These are phyloP conservation scores for Leptinotarsa peninsularis DNA, from an alignment of 2,888 invertebrate genomes.

Conservation along the genomic window DNA sequence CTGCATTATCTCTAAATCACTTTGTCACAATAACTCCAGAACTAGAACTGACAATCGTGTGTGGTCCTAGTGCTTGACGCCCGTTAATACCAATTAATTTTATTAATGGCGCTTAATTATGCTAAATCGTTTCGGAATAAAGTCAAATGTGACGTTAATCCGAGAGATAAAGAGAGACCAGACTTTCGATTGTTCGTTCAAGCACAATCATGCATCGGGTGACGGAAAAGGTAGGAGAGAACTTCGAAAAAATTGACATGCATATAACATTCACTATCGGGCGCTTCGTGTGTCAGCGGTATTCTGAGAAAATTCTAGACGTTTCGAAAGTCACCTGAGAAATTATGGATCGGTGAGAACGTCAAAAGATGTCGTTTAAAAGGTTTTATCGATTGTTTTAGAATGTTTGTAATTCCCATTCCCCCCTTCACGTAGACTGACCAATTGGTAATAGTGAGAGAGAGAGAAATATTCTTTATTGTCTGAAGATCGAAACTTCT, in stretches of 20 bases:
- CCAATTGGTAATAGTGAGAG: too few species aligned
- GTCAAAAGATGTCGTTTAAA: background rate
- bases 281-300: conserved; percentile 64
- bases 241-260: conserved; percentile 37
- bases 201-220: conserved; percentile 37
- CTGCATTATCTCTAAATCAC: conserved; percentile 49
- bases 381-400: background rate
- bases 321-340: conserved; percentile 24
- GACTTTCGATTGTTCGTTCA: conserved; percentile 36
- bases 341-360: background rate
- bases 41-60: conserved; percentile 55
- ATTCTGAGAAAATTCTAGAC: conserved; percentile 53
- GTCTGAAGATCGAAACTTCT: too few species aligned
- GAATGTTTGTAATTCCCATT: too few species aligned
- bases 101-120: conserved; percentile 49
- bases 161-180: conserved; percentile 33
- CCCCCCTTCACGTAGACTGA: too few species aligned
- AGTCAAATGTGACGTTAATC: conserved; percentile 42
- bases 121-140: conserved; percentile 37
- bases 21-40: conserved; percentile 54
- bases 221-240: conserved; percentile 27
- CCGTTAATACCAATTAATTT: conserved; percentile 46
- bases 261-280: conserved; percentile 57
- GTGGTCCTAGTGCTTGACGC: conserved; percentile 53
- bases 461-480: too few species aligned